phyloP scores from a whole-genome alignment of 2,113 vertebrate genomes.

The Dasyprocta punctata region DNA sequence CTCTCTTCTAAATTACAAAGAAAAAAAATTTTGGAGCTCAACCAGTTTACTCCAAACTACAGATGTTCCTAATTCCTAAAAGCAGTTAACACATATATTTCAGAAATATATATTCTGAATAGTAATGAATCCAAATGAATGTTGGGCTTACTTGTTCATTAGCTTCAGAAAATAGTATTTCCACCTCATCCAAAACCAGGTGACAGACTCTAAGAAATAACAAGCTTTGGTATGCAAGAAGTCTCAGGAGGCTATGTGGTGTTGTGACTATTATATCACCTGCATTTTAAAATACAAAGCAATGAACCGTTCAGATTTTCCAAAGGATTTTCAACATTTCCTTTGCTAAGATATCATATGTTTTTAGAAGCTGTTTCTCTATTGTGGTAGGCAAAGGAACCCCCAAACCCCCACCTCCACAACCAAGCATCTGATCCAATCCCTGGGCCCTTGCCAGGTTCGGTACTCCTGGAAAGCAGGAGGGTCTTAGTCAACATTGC shows the following conservation, averaged over 20 bases:
- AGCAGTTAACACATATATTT: not conserved
- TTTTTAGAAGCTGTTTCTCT: not conserved
- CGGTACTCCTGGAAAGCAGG: not conserved
- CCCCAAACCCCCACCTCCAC: not conserved
- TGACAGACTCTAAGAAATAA: constrained; percentile 91
- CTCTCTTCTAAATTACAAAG: not conserved
- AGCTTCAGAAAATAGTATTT: constrained; percentile 88
- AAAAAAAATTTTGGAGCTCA: not conserved
- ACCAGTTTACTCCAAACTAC: not conserved
- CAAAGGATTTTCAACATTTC: not conserved
- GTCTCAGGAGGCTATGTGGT: constrained; percentile 88
- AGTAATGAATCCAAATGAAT: fast-evolving
- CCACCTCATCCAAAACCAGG: constrained; percentile 91
- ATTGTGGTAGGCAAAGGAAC: not conserved
- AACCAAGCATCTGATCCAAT: not conserved
- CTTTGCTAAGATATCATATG: not conserved
- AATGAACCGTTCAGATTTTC: constrained; percentile 27
- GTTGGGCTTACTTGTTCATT: constrained; percentile 87
- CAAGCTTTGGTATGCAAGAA: constrained; percentile 87
- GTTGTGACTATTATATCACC: constrained; percentile 93
- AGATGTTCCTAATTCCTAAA: not conserved
- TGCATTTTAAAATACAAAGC: constrained; percentile 75
- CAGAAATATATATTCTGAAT: not conserved
- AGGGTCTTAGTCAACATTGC: not conserved
- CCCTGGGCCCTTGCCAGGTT: not conserved